A percentile compares a stretch with the other conserved stretches of the same genome.
Evolutionary conservation across 1,140 invertebrate species (phyloP).

Genomic region (Drosophila murphyi): DNA sequence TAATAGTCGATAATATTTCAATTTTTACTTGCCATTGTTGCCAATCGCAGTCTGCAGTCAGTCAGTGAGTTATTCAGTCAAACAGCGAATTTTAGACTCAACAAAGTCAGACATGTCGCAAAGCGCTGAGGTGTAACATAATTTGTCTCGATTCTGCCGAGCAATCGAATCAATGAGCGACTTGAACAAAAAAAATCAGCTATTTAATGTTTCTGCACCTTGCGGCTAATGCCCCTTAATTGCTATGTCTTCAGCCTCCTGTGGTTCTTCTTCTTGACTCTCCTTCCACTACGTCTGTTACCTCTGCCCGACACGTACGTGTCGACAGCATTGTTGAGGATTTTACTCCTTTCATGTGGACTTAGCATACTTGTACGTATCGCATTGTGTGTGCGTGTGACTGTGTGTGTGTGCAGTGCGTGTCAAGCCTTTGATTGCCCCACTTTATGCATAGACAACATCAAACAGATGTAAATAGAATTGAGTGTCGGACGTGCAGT

Average conservation of each 20-base stretch:
- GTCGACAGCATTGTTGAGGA: slow-evolving; percentile 40
- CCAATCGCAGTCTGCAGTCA: slow-evolving; percentile 50
- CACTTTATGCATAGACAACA: slow-evolving; percentile 61
- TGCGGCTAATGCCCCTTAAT: slow-evolving; percentile 57
- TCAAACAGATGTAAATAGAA: slow-evolving; percentile 65
- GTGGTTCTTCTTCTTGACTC: background rate
- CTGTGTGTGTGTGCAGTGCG: slow-evolving; percentile 8
- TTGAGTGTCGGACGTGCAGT: slow-evolving; percentile 56
- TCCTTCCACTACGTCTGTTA: slow-evolving; percentile 7
- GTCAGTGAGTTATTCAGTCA: slow-evolving; percentile 25
- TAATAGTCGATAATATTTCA: background rate
- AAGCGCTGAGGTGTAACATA: slow-evolving; percentile 72
- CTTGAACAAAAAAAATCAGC: slow-evolving; percentile 22
- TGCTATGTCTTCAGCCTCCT: slow-evolving; percentile 38
- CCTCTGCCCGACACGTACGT: slow-evolving; percentile 63
- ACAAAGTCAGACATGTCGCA: slow-evolving; percentile 69
- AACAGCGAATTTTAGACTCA: slow-evolving; percentile 31
- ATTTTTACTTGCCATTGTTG: slow-evolving; percentile 16
- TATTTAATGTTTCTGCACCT: slow-evolving; percentile 49
- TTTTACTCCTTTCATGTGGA: slow-evolving; percentile 72
- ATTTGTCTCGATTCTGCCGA: slow-evolving; percentile 69
- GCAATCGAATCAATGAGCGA: slow-evolving; percentile 62
- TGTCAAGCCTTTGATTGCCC: slow-evolving; percentile 66
- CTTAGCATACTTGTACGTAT: slow-evolving; percentile 23
- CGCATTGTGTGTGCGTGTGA: slow-evolving; percentile 4